phyloP scores from a whole-genome alignment of 1,140 invertebrate genomes.

The Homalodisca vitripennis region DNA sequence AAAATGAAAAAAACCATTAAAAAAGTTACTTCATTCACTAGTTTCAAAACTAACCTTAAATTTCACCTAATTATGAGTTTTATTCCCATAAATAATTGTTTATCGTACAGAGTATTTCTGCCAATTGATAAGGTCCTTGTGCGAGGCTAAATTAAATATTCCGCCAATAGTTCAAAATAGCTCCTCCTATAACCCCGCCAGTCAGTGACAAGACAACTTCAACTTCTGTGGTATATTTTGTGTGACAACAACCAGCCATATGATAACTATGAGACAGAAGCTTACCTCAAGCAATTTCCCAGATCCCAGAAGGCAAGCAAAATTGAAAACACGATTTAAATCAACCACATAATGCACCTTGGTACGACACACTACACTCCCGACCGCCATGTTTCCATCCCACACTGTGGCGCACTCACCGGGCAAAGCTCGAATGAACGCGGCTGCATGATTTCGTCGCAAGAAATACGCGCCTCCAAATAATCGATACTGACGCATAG shows the following conservation, averaged over 20 bases:
- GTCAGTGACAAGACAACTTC: background rate
- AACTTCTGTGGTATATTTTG: no score
- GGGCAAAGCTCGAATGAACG: slow-evolving; percentile 29
- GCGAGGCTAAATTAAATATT: slow-evolving; percentile 5
- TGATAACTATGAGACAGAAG: background rate
- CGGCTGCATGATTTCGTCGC: slow-evolving; percentile 31
- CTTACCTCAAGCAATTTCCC: slow-evolving; percentile 24
- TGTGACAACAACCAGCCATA: background rate
- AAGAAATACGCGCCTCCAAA: slow-evolving; percentile 32
- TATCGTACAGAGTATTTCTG: no score
- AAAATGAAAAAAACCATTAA: no score
- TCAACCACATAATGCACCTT: slow-evolving; percentile 24
- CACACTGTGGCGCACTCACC: slow-evolving; percentile 29
- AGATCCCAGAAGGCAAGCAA: slow-evolving; percentile 7
- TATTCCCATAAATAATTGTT: no score
- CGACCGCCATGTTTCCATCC: slow-evolving; percentile 29
- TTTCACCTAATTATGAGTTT: no score
- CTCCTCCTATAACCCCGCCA: slow-evolving; percentile 16
- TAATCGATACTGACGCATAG: slow-evolving; percentile 29
- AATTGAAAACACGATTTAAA: slow-evolving; percentile 28
- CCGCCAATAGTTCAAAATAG: slow-evolving; percentile 20
- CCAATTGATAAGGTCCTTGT: no score
- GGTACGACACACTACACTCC: slow-evolving; percentile 29
- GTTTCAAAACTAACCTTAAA: no score
- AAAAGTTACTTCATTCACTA: no score